Conservation (phyloP, 2,113 vertebrate genomes). For the Camelus dromedarius region DNA sequence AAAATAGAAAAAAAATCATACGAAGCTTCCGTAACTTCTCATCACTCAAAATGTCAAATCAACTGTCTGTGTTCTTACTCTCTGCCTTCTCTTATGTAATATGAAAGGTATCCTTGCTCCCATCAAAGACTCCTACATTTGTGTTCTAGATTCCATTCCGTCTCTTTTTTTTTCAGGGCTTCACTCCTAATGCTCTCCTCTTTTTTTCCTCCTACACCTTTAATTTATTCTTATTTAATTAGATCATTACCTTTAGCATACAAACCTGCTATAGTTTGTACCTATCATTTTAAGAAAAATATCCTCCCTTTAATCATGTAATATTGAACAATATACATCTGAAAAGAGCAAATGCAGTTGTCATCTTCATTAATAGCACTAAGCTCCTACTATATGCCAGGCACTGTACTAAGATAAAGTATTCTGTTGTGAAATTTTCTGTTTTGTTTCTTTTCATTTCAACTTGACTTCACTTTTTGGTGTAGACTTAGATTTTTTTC, state of each 20-base stretch:
- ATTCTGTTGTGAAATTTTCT: neutral
- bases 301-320: neutral
- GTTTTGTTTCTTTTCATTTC: neutral
- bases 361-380: neutral
- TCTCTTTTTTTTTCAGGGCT: neutral
- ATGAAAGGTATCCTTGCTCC: neutral
- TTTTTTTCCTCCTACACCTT: neutral
- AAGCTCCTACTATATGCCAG: neutral
- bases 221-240: constrained; percentile 14
- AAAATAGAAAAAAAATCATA: neutral
- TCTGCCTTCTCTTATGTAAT: neutral
- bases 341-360: neutral
- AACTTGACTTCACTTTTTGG: neutral
- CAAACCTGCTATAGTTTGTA: neutral
- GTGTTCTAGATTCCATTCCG: neutral
- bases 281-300: neutral
- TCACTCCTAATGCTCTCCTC: neutral
- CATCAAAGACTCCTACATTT: neutral
- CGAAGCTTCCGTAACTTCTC: neutral
- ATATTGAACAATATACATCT: neutral
- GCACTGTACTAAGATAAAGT: neutral
- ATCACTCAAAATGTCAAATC: neutral
- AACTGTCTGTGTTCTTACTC: neutral
- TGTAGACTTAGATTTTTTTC: neutral
- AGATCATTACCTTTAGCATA: neutral